Evolutionary conservation across 2,797 vertebrate genomes (phyloP), one percentile per base, ranked within the genome.

Genomic region (Spinibarbus caldwelli): DNA sequence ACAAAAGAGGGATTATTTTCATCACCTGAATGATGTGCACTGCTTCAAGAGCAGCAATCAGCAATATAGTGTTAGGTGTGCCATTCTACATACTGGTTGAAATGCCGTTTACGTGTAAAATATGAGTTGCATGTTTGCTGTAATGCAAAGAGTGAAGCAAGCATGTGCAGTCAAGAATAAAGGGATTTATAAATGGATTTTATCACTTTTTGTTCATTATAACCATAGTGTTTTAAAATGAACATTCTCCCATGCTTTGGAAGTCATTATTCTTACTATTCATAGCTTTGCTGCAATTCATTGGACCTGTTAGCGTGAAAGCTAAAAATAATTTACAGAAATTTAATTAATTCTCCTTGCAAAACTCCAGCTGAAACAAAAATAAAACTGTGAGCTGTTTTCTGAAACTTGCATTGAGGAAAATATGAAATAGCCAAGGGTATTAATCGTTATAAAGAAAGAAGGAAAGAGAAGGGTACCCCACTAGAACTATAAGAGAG

Each of bases 361-460:
- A 78, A 62, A 79, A 34, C 2, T 79, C 26, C 21, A n/a, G 17
- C 41, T 43, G 15, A 71, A 71, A 43, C 31, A 12, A 54, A 71
- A 71, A 31, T 21, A 21, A 82, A 70, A 21, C 17, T 31, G n/a
- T n/a, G 21, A n/a, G 47, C 29, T 34, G 52, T 57, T 78, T 59
- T 59, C 12, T 15, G 14, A 52, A 34, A 64, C 26, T 64, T 66
- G 2, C 4, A 67, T 14, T 34, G 17, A 36, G 49, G 19, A 34
- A 66, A 66, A 67, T 64, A 80, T 80, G 43, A 80, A 80, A 80
- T 67, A 36, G 43, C 11, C 59, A 80, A 15, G 41, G 43, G 43
- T 67, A 49, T 86, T 41, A 75, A 45, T 70, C 4, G 38, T 41
- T 87, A 85, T 83, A 49, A 59, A 79, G 64, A 36, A 73, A 73